Base-by-base conservation (phyloP, 2,797 vertebrate species). In the Siniperca scherzeri region DNA sequence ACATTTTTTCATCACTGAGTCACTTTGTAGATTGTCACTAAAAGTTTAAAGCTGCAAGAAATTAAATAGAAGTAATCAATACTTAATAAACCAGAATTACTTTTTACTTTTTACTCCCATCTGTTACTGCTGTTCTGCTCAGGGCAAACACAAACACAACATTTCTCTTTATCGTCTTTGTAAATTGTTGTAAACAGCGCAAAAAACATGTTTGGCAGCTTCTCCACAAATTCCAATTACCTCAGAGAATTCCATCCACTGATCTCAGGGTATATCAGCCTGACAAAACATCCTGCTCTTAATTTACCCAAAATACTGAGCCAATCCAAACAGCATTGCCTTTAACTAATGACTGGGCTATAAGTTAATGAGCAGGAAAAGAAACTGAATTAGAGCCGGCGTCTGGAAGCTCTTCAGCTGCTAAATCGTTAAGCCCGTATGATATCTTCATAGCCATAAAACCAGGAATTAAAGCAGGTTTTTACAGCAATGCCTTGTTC, bases 281-380 rank as follows among this genome's bases (percentile, higher is more conserved):
- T 65, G 62, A 70, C 68, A 64, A 61, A 80, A 52, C 64, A 50
- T 60, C 70, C 68, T 68, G 57, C 70, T 73, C 80, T 64, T 75
- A 56, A 87, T 89, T 87, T 73, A 70, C 36, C 70, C 86, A 87
- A 87, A 90, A 82, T 33, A 79, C 88, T 87, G 64, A 88, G 82
- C 82, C 82, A 82, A 78, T 87, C 88, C 87, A 88, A 83, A 86
- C 80, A 64, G 33, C 53, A 1, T 70, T 61, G 68, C 80, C 70
- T 73, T 81, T 87, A 86, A 92, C 87, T 89, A 92, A 90, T 70
- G 87, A 90, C 74, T 66, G 81, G 74, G 79, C 88, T 16, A 59
- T 69, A 80, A 92, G 87, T 90, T 91, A 93, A 91, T 87, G 92
- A 89, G 87, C 66, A 40, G 86, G 86, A 87, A 78, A 88, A 72